Base-by-base conservation (phyloP, 2,797 vertebrate genomes). In the Spinus olivaceus region DNA sequence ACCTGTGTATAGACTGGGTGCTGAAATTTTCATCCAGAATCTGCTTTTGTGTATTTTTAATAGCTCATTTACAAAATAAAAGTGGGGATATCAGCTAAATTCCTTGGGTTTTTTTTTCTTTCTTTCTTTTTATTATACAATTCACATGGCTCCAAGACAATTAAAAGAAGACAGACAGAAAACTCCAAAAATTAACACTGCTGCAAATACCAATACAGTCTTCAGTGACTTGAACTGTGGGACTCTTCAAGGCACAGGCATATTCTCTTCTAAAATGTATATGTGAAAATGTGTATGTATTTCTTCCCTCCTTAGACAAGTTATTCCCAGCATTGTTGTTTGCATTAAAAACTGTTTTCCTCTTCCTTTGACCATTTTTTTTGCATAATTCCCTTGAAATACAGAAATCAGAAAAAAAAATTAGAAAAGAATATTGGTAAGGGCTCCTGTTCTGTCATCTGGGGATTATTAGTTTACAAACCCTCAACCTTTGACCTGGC, bases 391-490 rank as follows among this genome's bases (percentile, higher is more conserved):
- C 19, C 35, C 50, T 54, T 66, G 41, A 72, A 79, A 65, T 49
- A 69, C 94, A 91, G 27, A 30, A 79, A 88, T 78, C 35, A 78
- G 8, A 33, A 83, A 89, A 74, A n/a, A 30, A 71, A 37, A 49
- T 44, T 54, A 56, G 9, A 87, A 84, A 92, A 86, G 51, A 85
- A 86, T 93, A 82, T 91, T 95, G 30, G 78, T 90, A 87, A 92
- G 84, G 60, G 50, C n/a, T 97, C 77, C 91, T 92, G 44, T 10
- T 59, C 73, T 97, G 92, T 95, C 96, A 96, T 88, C 95, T 97
- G 96, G 92, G 95, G 92, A 94, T 97, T 97, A 97, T 97, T 97
- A 96, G 96, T 98, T 98, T 97, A 96, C 95, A 95, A 97, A 97
- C 96, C 87, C 80, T 95, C 88, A 92, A 89, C 96, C 96, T 97